Conservation (phyloP, 2,797 vertebrate species). For the Valencia hispanica region DNA sequence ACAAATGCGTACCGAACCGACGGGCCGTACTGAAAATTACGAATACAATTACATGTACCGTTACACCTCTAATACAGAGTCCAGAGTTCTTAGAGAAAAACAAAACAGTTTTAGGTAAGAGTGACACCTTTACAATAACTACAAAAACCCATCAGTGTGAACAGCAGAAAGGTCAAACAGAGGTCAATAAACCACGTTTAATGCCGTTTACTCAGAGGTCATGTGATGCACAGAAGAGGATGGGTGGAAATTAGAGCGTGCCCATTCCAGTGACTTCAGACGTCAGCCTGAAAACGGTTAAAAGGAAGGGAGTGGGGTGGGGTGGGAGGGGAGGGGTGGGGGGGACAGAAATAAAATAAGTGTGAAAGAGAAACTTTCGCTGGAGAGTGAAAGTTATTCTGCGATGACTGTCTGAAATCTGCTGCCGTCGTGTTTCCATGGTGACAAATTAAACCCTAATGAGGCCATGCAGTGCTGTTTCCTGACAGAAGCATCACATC, state of each 20-base stretch:
- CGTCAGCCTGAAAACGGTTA: slow-evolving; percentile 91
- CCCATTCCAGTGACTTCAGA: slow-evolving; percentile 99
- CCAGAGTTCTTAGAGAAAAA: slow-evolving; percentile 55
- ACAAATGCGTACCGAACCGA: too few species aligned
- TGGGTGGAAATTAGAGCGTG: slow-evolving; percentile 88
- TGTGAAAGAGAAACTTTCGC: slow-evolving; percentile 71
- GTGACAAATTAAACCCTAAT: background rate
- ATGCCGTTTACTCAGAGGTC: slow-evolving; percentile 84
- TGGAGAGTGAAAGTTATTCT: slow-evolving; percentile 55
- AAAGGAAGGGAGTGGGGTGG: slow-evolving; percentile 54
- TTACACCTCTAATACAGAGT: too few species aligned
- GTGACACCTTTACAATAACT: slow-evolving; percentile 61
- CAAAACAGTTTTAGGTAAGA: slow-evolving; percentile 37
- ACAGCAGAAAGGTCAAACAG: slow-evolving; percentile 80
- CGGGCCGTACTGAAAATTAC: too few species aligned
- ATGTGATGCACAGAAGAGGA: slow-evolving; percentile 84
- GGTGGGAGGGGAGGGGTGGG: slow-evolving; percentile 6
- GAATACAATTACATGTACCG: too few species aligned
- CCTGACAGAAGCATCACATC: slow-evolving; percentile 63
- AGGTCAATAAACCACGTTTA: slow-evolving; percentile 80
- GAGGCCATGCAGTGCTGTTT: slow-evolving; percentile 51
- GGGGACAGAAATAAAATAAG: slow-evolving; percentile 75
- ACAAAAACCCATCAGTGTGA: slow-evolving; percentile 69
- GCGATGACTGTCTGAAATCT: slow-evolving; percentile 26
- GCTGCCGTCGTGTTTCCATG: slow-evolving; percentile 32